Evolutionary conservation across 2,797 vertebrate genomes (phyloP).

Genomic region (Argya squamiceps): DNA sequence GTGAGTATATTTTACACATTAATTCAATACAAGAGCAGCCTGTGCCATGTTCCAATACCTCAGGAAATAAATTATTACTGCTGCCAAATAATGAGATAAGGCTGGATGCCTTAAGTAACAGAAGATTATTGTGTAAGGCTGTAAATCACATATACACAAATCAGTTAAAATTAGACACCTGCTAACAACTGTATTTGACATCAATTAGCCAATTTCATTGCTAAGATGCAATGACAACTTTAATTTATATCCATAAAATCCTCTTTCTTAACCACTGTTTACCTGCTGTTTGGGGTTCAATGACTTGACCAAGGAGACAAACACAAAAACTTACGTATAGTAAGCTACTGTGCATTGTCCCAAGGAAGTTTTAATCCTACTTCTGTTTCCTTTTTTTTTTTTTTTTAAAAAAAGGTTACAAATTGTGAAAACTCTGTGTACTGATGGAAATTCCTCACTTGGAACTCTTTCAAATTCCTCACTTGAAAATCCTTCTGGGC

Average conservation of each 20-base stretch:
- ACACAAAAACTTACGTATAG: slow-evolving; percentile 54
- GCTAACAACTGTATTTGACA: slow-evolving; percentile 36
- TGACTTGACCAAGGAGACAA: slow-evolving; percentile 71
- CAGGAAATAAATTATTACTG: neutral
- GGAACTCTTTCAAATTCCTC: neutral
- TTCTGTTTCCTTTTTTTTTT: neutral
- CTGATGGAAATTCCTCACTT: slow-evolving; percentile 60
- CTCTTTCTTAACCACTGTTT: neutral
- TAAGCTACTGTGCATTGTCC: slow-evolving; percentile 4
- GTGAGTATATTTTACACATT: neutral
- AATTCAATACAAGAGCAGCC: neutral
- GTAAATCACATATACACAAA: slow-evolving; percentile 40
- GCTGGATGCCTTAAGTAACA: slow-evolving; percentile 5
- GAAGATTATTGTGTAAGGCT: slow-evolving; percentile 5
- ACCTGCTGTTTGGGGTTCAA: slow-evolving; percentile 60
- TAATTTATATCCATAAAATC: neutral
- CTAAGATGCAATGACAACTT: neutral
- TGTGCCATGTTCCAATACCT: neutral
- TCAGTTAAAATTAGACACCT: slow-evolving; percentile 24
- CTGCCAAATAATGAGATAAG: slow-evolving; percentile 42
- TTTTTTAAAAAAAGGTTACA: neutral
- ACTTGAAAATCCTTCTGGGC: neutral
- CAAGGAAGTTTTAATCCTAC: slow-evolving; percentile 1
- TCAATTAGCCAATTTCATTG: neutral
- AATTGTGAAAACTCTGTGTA: neutral